Conservation (phyloP, 2,113 vertebrate species). For the Forbesichthys papilliferus region DNA sequence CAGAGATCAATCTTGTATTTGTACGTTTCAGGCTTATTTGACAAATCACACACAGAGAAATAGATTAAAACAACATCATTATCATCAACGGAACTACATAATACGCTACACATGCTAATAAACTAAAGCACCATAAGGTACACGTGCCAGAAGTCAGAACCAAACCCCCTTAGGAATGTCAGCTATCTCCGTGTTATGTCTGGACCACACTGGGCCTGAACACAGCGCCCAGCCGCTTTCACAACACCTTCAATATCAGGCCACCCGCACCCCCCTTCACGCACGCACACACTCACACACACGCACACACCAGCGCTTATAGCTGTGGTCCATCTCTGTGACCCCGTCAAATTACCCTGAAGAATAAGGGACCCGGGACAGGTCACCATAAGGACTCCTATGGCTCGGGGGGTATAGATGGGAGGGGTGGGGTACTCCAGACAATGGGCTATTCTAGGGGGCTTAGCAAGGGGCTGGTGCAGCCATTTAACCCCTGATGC, state of each 20-base stretch:
- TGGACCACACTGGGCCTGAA: conserved; percentile 47
- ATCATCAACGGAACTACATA: too few relatives aligned
- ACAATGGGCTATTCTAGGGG: conserved; percentile 68
- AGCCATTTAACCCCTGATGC: conserved; percentile 63
- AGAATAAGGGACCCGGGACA: conserved; percentile 59
- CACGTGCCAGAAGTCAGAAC: conserved; percentile 5
- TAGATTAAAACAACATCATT: too few relatives aligned
- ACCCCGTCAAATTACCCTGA: conserved; percentile 63
- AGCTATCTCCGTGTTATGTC: conserved; percentile 65
- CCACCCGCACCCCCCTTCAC: neutral
- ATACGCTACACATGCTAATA: too few relatives aligned
- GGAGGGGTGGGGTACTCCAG: neutral
- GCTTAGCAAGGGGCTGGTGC: conserved; percentile 48
- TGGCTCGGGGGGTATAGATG: conserved; percentile 40
- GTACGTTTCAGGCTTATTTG: too few relatives aligned
- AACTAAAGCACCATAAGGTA: neutral
- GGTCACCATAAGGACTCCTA: conserved; percentile 62
- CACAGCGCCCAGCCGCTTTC: conserved; percentile 61
- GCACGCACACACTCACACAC: neutral
- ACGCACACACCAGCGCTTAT: conserved; percentile 32
- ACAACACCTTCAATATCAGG: conserved; percentile 55
- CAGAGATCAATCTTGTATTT: too few relatives aligned
- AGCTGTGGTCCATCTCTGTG: conserved; percentile 56
- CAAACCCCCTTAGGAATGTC: conserved; percentile 53
- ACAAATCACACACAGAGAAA: too few relatives aligned